A percentile compares a stretch with the other conserved stretches of the same genome.
These are phyloP conservation scores for Macrobrachium nipponense DNA, from an alignment of 1,140 invertebrate species.

Conservation along the genomic window DNA sequence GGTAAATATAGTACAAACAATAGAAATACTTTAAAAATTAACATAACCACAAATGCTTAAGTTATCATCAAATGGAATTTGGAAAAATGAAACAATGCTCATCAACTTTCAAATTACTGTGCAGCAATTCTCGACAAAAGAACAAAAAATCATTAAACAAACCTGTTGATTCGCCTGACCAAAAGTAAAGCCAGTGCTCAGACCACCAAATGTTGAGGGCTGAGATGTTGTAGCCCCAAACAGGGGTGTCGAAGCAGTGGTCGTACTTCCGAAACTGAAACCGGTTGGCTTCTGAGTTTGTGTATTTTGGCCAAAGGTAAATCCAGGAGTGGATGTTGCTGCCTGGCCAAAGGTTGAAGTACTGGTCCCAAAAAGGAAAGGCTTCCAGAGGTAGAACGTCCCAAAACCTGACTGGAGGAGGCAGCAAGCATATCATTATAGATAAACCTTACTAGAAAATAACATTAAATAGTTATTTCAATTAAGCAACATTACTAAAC, in stretches of 20 bases:
- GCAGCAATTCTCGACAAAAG: not conserved
- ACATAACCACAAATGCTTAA: too few species aligned
- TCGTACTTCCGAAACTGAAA: slow-evolving; percentile 43
- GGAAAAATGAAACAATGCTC: too few species aligned
- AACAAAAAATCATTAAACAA: not conserved
- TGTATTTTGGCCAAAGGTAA: slow-evolving; percentile 56
- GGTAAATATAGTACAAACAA: too few species aligned
- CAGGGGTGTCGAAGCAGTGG: slow-evolving; percentile 42
- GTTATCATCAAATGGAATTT: too few species aligned
- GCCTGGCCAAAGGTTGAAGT: slow-evolving; percentile 49
- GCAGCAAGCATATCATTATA: not conserved
- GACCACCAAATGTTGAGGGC: slow-evolving; percentile 24
- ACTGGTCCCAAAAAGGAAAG: slow-evolving; percentile 47
- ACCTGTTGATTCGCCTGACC: slow-evolving; percentile 46
- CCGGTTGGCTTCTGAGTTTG: slow-evolving; percentile 35
- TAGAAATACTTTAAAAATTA: too few species aligned
- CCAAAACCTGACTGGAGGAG: slow-evolving; percentile 59
- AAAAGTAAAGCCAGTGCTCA: slow-evolving; percentile 35
- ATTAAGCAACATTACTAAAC: too few species aligned
- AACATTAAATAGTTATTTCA: too few species aligned
- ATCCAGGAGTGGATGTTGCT: slow-evolving; percentile 47
- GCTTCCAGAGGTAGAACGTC: slow-evolving; percentile 36
- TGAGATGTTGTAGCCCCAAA: slow-evolving; percentile 41
- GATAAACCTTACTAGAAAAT: not conserved
- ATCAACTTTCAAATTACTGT: too few species aligned